These are phyloP conservation scores for Microdon myrmicae DNA, from an alignment of 2,888 invertebrate genomes.

Conservation along the genomic window DNA sequence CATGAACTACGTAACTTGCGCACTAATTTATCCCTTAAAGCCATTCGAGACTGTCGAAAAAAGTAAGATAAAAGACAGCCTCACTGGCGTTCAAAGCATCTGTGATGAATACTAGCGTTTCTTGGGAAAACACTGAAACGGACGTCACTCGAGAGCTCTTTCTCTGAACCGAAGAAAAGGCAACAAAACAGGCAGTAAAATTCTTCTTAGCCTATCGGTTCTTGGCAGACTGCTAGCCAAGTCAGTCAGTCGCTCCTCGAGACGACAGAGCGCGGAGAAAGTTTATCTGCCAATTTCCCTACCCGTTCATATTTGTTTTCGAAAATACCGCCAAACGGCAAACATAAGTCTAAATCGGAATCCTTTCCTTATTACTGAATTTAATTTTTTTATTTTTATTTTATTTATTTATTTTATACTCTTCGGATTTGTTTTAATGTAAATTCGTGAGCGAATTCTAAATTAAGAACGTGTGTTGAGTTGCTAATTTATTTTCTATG, in stretches of 20 bases:
- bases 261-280: constrained; percentile 48
- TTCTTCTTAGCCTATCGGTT: constrained; percentile 41
- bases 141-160: too few species aligned
- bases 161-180: constrained; percentile 34
- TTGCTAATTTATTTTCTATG: too few species aligned
- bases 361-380: too few species aligned
- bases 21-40: too few species aligned
- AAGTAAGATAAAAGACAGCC: too few species aligned
- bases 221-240: constrained; percentile 39
- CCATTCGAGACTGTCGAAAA: too few species aligned
- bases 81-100: too few species aligned
- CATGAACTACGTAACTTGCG: too few species aligned
- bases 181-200: constrained; percentile 27
- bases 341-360: too few species aligned
- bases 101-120: too few species aligned
- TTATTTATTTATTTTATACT: constrained; percentile 3
- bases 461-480: constrained; percentile 34
- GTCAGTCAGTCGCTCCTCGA: constrained; percentile 48
- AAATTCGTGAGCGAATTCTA: constrained; percentile 46
- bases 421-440: constrained; percentile 7
- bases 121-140: too few species aligned
- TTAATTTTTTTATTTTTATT: constrained; percentile 6
- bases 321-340: too few species aligned
- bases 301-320: constrained; percentile 18
- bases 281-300: constrained; percentile 43